phyloP scores from a whole-genome alignment of 2,888 invertebrate species.

The Pheosia gnoma region DNA sequence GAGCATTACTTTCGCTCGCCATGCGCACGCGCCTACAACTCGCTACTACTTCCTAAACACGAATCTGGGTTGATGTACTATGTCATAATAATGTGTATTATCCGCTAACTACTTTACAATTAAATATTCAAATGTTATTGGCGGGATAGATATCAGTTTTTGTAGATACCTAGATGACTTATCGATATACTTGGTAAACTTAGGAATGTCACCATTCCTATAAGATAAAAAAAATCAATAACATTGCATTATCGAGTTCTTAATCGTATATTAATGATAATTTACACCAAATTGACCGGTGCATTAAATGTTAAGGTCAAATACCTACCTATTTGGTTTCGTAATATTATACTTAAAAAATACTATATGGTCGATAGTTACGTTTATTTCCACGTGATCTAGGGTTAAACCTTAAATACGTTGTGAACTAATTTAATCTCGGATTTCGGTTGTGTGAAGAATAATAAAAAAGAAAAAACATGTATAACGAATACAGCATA shows the following conservation, averaged over 20 bases:
- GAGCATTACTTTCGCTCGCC: conserved; percentile 36
- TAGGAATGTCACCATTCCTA: not conserved
- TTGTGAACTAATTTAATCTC: not conserved
- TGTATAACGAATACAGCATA: no score
- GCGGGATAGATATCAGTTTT: no score
- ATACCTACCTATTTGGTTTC: conserved; percentile 8
- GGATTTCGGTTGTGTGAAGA: not conserved
- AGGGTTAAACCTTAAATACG: not conserved
- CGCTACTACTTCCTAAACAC: conserved; percentile 6
- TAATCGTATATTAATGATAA: conserved; percentile 1
- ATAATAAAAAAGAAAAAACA: no score
- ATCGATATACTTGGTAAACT: not conserved
- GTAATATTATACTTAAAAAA: not conserved
- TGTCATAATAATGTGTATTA: conserved; percentile 1
- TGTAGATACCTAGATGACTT: no score
- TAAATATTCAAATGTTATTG: no score
- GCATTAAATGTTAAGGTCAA: conserved; percentile 15
- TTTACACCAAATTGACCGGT: not conserved
- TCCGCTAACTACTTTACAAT: not conserved
- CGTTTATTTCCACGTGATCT: not conserved
- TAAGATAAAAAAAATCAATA: not conserved
- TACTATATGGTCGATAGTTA: not conserved
- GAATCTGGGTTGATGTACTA: not conserved
- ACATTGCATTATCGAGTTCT: not conserved
- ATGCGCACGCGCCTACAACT: conserved; percentile 30